Percentiles rank a stretch among this genome's conserved stretches.
These are phyloP conservation scores for Octodon degus DNA, from an alignment of 2,113 vertebrate species.

Conservation along the genomic window DNA sequence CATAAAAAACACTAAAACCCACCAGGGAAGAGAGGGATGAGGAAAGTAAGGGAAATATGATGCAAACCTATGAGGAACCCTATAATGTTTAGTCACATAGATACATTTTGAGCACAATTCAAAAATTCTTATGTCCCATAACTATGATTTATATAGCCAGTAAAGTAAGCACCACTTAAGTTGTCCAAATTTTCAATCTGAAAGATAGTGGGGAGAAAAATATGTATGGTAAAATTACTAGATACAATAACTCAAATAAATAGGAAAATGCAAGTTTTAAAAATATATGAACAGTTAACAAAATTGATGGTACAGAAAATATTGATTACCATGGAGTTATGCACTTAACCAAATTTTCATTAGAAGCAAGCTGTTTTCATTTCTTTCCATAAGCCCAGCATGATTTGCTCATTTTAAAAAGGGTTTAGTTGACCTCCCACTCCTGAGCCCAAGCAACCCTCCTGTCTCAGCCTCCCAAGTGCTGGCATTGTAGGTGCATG, in stretches of 20 bases:
- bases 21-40: not conserved
- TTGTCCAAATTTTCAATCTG: not conserved
- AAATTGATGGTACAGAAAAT: slow-evolving; percentile 15
- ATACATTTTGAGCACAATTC: not conserved
- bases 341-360: slow-evolving; percentile 2
- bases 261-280: not conserved
- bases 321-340: not conserved
- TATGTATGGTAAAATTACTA: not conserved
- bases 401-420: not conserved
- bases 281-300: not conserved
- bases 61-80: not conserved
- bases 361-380: not conserved
- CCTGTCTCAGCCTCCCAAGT: not conserved
- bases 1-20: not conserved
- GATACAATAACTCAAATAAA: not conserved
- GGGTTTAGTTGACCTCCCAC: not conserved
- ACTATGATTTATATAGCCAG: not conserved
- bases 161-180: not conserved
- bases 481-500: not conserved
- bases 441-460: not conserved
- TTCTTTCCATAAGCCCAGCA: not conserved
- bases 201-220: not conserved
- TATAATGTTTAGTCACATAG: not conserved
- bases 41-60: not conserved
- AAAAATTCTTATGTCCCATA: not conserved